Base-by-base conservation (phyloP, 2,797 vertebrate genomes). In the Danio jaintianensis region DNA sequence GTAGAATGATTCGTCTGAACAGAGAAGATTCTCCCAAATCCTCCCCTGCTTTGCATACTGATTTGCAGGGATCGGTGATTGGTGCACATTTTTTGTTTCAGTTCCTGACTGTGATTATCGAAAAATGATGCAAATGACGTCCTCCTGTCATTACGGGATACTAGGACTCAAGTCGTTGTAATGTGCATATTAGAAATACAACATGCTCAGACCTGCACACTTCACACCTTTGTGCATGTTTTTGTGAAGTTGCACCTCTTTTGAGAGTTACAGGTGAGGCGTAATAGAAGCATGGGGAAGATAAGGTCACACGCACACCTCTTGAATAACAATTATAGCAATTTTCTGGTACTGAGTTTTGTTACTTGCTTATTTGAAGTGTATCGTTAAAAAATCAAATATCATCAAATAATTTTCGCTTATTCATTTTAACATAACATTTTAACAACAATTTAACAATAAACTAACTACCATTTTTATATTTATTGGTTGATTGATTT, bases 141-240 rank as follows among this genome's bases (percentile, higher is more conserved):
- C 38, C 52, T 29, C 38, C 40, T 56, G 40, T 47, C 42, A 18
- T 47, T 45, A 73, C 8, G 3, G 42, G 16, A 22, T n/a, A 29
- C 42, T 18, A 43, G 43, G 43, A 8, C 7, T 7, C 20, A 36
- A 16, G 15, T 4, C 1, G 16, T 20, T 43, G 10, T 53, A 47
- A 63, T 40, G 36, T 64, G n/a, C 58, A 13, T 53, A 38, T 20
- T 76, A 64, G 29, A 76, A 52, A 55, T 42, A 3, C 18, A 40
- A 53, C 74, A 55, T n/a, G 74, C 10, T 43, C 74, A 40, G 50
- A 64, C 73, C 36, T 79, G 78, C 43, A 45, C 0, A 58, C 53
- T 42, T 58, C 18, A 61, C 59, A 18, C n/a, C 20, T 64, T 13
- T 64, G 18, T 45, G 20, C 40, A 42, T 52, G 47, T 40, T 12